Evolutionary conservation across 2,797 vertebrate genomes (phyloP), one percentile per base, ranked within the genome.

Genomic region (Takifugu ocellatus): DNA sequence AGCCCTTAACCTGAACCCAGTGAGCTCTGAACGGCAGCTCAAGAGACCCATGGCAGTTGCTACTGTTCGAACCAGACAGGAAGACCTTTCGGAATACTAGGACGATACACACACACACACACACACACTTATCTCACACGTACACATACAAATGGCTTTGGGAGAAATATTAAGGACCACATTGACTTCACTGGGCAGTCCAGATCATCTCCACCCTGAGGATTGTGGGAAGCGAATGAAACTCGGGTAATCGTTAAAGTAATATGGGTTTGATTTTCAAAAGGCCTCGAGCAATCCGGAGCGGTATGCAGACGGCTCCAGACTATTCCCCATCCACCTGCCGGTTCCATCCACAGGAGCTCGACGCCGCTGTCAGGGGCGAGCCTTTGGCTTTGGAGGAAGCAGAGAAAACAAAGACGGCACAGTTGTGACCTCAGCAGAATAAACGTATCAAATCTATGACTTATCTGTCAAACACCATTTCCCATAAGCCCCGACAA

Each of bases 251-350:
- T 48, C 46, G 10, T 92, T 90, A 92, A 93, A 92, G 86, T 91
- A 94, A 92, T 88, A 93, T 92, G 90, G 74, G 75, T 86, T 83
- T 79, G 66, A 75, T 82, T 82, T 74, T 72, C 78, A 94, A 95
- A 94, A 96, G 95, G 95, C 95, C 94, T 94, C 90, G 82, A 92
- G 93, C 91, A 92, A 93, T 93, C 93, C 93, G 90, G 90, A 92
- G 91, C 88, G 90, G 91, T 77, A 80, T 77, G 66, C 59, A 29
- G 87, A 90, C 92, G 84, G 90, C 90, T 75, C 81, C 55, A 52
- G 91, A 90, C 88, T 89, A 90, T 88, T 89, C 86, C 90, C 74
- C 82, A 55, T 82, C 86, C 69, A 54, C 65, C 80, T 84, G 94
- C 92, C 89, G 88, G 87, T 90, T 92, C 82, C 76, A 89, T 83